Base-by-base conservation (phyloP, 1,140 invertebrate genomes). In the Orius insidiosus region DNA sequence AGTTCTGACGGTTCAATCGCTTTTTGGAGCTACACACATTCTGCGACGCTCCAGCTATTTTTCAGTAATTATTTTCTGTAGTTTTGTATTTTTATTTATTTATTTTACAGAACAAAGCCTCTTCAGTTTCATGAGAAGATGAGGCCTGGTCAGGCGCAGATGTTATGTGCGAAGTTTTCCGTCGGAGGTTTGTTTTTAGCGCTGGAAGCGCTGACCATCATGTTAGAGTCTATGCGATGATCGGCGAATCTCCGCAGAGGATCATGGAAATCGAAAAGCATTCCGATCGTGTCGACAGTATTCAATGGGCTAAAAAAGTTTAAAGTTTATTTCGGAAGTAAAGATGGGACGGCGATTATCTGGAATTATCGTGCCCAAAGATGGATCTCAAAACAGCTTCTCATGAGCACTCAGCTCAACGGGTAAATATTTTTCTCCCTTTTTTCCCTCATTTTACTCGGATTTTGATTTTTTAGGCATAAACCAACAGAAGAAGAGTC, bases 1-100 rank as follows among this genome's bases (percentile, higher is more conserved):
- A 89, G 89, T 54, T 89, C 83, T 8, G 94, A 98, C 69, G 93
- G 93, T 16, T 92, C 85, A 15, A 86, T 97, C 44, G 89, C 89
- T 18, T 97, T 98, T 67, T 98, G 93, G 89, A 74, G 76, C 30
- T 84, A 85, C 52, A 69, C 2, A 68, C 72, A 34, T 69, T 72
- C 42, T 61, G 64, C 0, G 67, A 70, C 46, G 72, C 70, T 24
- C 45, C 39, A 46, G 52, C 52, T 6, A 47, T 51, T 35, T 63
- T 61, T 51, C 50, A 59, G 59, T 62, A 55, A 62, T 24, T n/a
- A 7, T 24, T 24, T 3, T 4, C 24, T 24, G 24, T 24, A 24
- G 7, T 45, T 49, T 30, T 42, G 19, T 38, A 48, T 46, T 2
- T 40, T 15, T 37, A 35, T 47, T 55, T 67, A n/a, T n/a, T n/a